Conservation (phyloP, 2,113 vertebrate genomes). For the Collichthys lucidus region DNA sequence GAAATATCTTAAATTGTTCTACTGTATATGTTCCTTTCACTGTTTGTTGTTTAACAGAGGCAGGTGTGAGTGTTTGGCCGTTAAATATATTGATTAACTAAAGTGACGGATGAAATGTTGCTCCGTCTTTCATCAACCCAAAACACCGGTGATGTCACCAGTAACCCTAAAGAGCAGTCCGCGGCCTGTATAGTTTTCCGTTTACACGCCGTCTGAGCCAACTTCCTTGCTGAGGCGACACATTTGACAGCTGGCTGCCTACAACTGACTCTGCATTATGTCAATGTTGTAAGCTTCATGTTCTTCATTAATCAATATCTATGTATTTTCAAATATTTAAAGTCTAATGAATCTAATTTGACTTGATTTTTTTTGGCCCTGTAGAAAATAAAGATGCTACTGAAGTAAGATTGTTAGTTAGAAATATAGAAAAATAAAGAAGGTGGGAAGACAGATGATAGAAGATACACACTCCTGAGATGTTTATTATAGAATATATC, state of each 20-base stretch:
- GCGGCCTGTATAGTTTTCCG: not conserved
- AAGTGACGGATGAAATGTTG: no score
- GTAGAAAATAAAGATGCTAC: not conserved
- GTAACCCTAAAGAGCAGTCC: no score
- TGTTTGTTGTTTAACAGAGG: not conserved
- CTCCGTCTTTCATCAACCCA: no score
- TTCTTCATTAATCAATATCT: slow-evolving; percentile 37
- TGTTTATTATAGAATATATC: not conserved
- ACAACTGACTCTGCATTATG: slow-evolving; percentile 13
- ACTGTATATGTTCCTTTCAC: no score
- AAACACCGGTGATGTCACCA: no score
- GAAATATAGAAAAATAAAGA: not conserved
- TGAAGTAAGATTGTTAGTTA: no score
- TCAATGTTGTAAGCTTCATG: not conserved
- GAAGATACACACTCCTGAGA: no score
- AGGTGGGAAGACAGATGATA: not conserved
- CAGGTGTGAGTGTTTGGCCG: not conserved
- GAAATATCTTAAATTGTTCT: not conserved
- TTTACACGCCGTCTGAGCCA: not conserved
- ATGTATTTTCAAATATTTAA: slow-evolving; percentile 10
- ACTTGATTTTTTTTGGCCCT: not conserved
- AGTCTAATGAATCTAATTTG: not conserved
- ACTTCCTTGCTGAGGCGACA: slow-evolving; percentile 39
- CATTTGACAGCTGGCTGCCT: slow-evolving; percentile 38
- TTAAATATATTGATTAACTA: no score